phyloP scores from a whole-genome alignment of 1,140 invertebrate genomes.

The Drosophila gunungcola region DNA sequence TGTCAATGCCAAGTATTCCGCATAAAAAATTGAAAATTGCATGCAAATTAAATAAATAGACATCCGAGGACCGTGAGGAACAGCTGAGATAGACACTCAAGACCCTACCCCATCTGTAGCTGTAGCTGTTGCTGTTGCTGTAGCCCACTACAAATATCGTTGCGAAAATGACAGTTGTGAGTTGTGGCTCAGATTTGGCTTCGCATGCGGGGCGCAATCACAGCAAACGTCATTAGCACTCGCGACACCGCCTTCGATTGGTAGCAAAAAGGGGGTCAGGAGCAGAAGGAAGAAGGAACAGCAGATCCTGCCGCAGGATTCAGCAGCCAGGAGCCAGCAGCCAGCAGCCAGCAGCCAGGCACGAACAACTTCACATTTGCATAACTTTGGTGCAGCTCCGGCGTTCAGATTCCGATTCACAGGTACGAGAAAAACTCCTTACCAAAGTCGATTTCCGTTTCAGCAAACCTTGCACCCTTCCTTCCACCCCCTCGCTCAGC shows the following conservation, averaged over 20 bases:
- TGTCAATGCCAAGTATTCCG: slow-evolving; percentile 76
- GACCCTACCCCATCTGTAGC: not conserved
- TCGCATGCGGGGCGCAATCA: slow-evolving; percentile 65
- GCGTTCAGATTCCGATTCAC: slow-evolving; percentile 42
- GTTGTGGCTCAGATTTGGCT: slow-evolving; percentile 47
- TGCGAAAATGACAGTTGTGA: slow-evolving; percentile 71
- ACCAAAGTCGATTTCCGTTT: slow-evolving; percentile 80
- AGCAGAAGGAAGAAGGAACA: slow-evolving; percentile 2
- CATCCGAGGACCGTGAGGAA: slow-evolving; percentile 36
- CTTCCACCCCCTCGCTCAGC: slow-evolving; percentile 1
- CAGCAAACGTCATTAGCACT: slow-evolving; percentile 80
- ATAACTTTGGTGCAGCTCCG: slow-evolving; percentile 74
- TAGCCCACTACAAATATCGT: slow-evolving; percentile 7
- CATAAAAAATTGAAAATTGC: slow-evolving; percentile 82
- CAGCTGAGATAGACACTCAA: slow-evolving; percentile 40
- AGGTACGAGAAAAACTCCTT: slow-evolving; percentile 73
- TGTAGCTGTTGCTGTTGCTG: not conserved
- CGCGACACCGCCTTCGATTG: slow-evolving; percentile 67
- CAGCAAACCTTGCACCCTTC: not conserved
- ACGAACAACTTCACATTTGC: slow-evolving; percentile 64
- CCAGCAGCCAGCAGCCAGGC: slow-evolving; percentile 6
- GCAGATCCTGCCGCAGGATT: slow-evolving; percentile 27
- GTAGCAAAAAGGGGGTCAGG: slow-evolving; percentile 31
- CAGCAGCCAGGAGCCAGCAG: slow-evolving; percentile 4
- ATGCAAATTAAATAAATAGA: slow-evolving; percentile 84